Evolutionary conservation across 2,888 invertebrate genomes (phyloP).

Genomic region (Parasteatoda lunata): DNA sequence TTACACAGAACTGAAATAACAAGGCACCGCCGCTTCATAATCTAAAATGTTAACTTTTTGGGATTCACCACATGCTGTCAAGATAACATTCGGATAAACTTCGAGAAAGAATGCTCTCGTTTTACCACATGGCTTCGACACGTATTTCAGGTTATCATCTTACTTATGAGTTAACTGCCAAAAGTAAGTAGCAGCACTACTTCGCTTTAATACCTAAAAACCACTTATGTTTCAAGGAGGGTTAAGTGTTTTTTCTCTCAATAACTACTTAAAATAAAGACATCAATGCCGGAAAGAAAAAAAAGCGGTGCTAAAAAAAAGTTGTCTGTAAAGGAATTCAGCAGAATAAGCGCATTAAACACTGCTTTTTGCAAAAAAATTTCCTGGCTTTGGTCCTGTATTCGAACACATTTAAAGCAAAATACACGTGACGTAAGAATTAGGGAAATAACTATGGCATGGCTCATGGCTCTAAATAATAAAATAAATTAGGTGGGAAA

Average conservation of each 20-base stretch:
- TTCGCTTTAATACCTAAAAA: background rate
- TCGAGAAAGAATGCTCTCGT: background rate
- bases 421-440: too few relatives aligned
- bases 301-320: too few relatives aligned
- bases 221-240: background rate
- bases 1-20: background rate
- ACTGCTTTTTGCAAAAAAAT: too few relatives aligned
- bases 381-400: too few relatives aligned
- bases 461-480: too few relatives aligned
- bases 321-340: too few relatives aligned
- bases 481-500: too few relatives aligned
- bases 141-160: constrained; percentile 12
- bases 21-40: background rate
- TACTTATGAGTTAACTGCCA: background rate
- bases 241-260: background rate
- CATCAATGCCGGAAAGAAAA: background rate
- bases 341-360: too few relatives aligned
- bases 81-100: background rate
- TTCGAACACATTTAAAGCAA: too few relatives aligned
- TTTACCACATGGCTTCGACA: constrained; percentile 37
- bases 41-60: background rate
- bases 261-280: background rate
- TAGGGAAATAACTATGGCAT: too few relatives aligned
- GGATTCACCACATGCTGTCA: background rate
- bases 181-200: background rate